Percentiles rank a stretch among this genome's conserved stretches.
These are phyloP conservation scores for Bombus confusus DNA, from an alignment of 1,140 invertebrate species.

Conservation along the genomic window DNA sequence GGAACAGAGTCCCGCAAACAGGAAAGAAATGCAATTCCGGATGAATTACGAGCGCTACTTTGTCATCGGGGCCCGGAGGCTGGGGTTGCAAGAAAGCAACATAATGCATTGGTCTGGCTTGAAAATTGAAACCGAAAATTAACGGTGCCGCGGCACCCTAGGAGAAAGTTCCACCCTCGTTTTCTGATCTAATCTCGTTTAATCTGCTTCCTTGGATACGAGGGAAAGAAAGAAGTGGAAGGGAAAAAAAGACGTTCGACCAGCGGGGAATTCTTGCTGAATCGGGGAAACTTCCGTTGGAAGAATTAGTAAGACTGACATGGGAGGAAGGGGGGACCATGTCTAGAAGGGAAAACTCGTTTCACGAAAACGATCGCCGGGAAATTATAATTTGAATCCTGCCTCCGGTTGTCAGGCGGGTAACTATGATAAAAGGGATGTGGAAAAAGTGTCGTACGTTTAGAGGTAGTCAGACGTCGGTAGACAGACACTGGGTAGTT, in stretches of 20 bases:
- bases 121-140: slow-evolving; percentile 63
- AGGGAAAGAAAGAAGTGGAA: not conserved
- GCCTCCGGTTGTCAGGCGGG: not conserved
- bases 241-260: not conserved
- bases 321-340: not conserved
- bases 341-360: not conserved
- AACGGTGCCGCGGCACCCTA: slow-evolving; percentile 19
- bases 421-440: not conserved
- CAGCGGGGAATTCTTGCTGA: slow-evolving; percentile 19
- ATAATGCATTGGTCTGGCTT: slow-evolving; percentile 52
- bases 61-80: slow-evolving; percentile 51
- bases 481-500: not conserved
- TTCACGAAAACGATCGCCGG: not conserved
- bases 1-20: not conserved
- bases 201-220: not conserved
- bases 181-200: slow-evolving; percentile 27
- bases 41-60: slow-evolving; percentile 66
- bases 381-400: not conserved
- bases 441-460: too few relatives aligned
- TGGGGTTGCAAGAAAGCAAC: slow-evolving; percentile 29
- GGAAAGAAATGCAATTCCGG: slow-evolving; percentile 67
- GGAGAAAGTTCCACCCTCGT: not conserved
- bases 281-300: not conserved
- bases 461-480: not conserved
- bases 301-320: slow-evolving; percentile 1